phyloP scores from a whole-genome alignment of 2,113 vertebrate species.

The Cromileptes altivelis region DNA sequence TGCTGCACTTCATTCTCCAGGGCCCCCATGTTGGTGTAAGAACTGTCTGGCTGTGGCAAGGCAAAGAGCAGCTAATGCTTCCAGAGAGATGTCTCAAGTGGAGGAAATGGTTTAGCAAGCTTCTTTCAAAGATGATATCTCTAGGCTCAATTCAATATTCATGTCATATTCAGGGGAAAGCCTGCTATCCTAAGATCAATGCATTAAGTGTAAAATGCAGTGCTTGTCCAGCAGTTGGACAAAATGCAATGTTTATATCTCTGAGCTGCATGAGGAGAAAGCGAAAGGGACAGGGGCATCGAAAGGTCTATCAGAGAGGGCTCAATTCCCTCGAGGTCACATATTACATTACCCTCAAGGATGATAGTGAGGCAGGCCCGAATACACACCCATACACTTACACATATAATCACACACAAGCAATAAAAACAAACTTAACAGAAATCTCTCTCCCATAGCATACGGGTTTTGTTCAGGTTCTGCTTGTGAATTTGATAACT shows the following conservation, averaged over 20 bases:
- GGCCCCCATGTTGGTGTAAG: conserved; percentile 57
- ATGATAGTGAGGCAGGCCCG: conserved; percentile 33
- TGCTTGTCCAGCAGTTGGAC: not conserved
- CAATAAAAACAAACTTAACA: conserved; percentile 13
- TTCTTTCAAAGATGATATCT: conserved; percentile 34
- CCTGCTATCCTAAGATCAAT: conserved; percentile 28
- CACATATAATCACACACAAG: not conserved
- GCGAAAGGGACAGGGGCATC: conserved; percentile 38
- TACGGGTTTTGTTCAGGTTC: not conserved
- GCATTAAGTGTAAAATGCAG: not conserved
- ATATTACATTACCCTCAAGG: conserved; percentile 67
- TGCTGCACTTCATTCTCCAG: conserved; percentile 62
- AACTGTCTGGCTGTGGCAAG: conserved; percentile 53
- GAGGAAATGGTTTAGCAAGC: conserved; percentile 34
- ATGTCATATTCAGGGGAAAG: conserved; percentile 20
- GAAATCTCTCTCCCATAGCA: not conserved
- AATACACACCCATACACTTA: conserved; percentile 1
- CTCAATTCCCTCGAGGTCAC: conserved; percentile 55
- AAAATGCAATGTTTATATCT: conserved; percentile 23
- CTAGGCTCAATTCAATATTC: conserved; percentile 38
- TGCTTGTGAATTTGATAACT: not conserved
- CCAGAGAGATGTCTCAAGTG: conserved; percentile 49
- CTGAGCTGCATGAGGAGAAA: conserved; percentile 29
- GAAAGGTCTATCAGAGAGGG: conserved; percentile 40
- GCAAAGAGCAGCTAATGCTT: conserved; percentile 59